Evolutionary conservation across 2,797 vertebrate genomes (phyloP), one percentile per base, ranked within the genome.

Genomic region (Rousettus madagascariensis): DNA sequence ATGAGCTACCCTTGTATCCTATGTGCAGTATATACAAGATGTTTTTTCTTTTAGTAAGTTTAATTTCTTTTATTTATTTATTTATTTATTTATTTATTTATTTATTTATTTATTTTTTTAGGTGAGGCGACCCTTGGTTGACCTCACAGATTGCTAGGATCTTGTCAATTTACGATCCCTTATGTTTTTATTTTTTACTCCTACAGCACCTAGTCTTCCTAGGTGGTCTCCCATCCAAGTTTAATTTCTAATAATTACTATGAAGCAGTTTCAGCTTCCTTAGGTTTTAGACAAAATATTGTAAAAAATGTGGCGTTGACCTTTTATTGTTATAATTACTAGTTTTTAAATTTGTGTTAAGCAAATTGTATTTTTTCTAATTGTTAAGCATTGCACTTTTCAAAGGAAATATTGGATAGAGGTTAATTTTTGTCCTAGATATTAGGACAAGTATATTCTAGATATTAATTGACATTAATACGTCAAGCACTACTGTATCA

Each of bases 351-450:
- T 65, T 69, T 93, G 6, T 79, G 8, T 85, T 88, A 95, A 87
- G 24, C 22, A 57, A 79, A 57, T 87, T 75, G 19, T 49, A 38
- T 82, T 91, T 90, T 95, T 24, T 89, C 11, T 94, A 77, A 57
- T 65, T 80, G 26, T 59, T 96, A 68, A 95, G 8, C 19, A 38
- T 66, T 63, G 41, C 1, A 66, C 12, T 30, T 61, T 95, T 77
- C 66, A 55, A 94, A 91, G 69, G 75, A 78, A 55, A 57, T 46
- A 51, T 74, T 94, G 30, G 15, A 16, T 66, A 53, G 36, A 86
- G 26, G 17, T 93, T 95, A 38, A 49, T 93, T 96, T 95, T 89
- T 84, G 4, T 74, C 46, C 12, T 78, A 41, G 22, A 51, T 86
- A 80, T 77, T 78, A 90, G 46, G 61, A 74, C 8, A 83, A 22